phyloP scores from a whole-genome alignment of 1,140 invertebrate genomes.

The Harpegnathos saltator region DNA sequence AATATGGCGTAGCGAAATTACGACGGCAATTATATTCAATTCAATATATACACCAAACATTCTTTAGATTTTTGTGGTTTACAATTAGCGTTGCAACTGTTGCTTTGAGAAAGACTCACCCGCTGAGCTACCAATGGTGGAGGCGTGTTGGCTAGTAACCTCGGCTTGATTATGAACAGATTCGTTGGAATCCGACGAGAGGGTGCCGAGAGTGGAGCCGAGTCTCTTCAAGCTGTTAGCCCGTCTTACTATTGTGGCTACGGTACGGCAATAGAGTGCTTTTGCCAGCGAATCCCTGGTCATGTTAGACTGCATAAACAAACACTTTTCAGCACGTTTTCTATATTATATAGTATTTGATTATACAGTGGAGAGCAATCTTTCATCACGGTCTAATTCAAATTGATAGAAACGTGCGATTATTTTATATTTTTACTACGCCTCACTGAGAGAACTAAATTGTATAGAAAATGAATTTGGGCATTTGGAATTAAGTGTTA shows the following conservation, averaged over 20 bases:
- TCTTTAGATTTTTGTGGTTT: neutral
- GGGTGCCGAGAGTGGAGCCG: slow-evolving; percentile 94
- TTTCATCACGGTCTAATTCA: neutral
- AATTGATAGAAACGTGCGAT: neutral
- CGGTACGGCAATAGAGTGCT: slow-evolving; percentile 96
- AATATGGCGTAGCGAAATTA: neutral
- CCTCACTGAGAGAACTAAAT: neutral
- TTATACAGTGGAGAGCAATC: neutral
- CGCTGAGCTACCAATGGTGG: slow-evolving; percentile 91
- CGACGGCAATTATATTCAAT: neutral
- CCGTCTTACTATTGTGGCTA: slow-evolving; percentile 96
- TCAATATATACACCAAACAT: neutral
- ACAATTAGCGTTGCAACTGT: neutral
- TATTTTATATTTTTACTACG: neutral
- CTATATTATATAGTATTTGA: neutral
- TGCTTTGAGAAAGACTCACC: slow-evolving; percentile 80
- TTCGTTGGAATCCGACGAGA: slow-evolving; percentile 96
- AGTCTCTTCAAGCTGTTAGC: slow-evolving; percentile 96
- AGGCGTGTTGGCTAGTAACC: slow-evolving; percentile 94
- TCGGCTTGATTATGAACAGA: slow-evolving; percentile 95
- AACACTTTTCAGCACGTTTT: slow-evolving; percentile 57
- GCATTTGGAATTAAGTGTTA: too few species aligned
- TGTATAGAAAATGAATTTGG: too few species aligned
- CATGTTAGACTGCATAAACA: slow-evolving; percentile 89
- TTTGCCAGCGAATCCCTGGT: slow-evolving; percentile 96